Percentiles rank a stretch among this genome's conserved stretches.
Evolutionary conservation across 2,888 invertebrate species (phyloP).

Genomic region (Gari tellinella): DNA sequence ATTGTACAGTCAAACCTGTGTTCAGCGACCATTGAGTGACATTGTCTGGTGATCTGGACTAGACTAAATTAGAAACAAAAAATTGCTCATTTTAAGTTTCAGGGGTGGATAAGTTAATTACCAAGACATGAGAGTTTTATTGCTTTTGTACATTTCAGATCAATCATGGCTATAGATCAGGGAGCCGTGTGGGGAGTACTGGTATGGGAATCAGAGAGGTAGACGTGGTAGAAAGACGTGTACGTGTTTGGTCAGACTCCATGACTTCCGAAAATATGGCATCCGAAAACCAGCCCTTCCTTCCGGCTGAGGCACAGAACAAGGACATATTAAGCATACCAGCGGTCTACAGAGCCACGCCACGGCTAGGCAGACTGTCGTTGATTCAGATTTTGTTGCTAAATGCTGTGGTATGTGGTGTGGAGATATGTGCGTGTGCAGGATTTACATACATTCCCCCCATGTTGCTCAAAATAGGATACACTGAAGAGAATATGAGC

Average conservation of each 20-base stretch:
- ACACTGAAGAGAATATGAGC: conserved; percentile 84
- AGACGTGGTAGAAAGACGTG: conserved; percentile 18
- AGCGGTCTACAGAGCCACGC: neutral
- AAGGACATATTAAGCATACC: neutral
- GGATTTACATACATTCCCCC: conserved; percentile 86
- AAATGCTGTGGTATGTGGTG: conserved; percentile 85
- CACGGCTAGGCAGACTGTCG: conserved; percentile 12
- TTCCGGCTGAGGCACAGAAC: neutral
- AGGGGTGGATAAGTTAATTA: too few relatives aligned
- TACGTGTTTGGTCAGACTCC: conserved; percentile 20
- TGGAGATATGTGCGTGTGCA: conserved; percentile 85
- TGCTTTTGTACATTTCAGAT: too few relatives aligned
- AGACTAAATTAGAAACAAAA: too few relatives aligned
- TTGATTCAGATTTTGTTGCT: conserved; percentile 80
- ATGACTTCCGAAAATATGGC: conserved; percentile 11
- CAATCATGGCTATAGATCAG: too few relatives aligned
- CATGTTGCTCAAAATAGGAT: conserved; percentile 85
- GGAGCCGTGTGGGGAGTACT: neutral
- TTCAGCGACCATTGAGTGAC: too few relatives aligned
- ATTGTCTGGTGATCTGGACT: too few relatives aligned
- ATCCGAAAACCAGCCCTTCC: neutral
- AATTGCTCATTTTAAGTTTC: too few relatives aligned
- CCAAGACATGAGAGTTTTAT: too few relatives aligned
- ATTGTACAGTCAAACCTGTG: too few relatives aligned
- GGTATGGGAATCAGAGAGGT: conserved; percentile 4